phyloP scores from a whole-genome alignment of 2,113 vertebrate genomes.

The Anas platyrhynchos region DNA sequence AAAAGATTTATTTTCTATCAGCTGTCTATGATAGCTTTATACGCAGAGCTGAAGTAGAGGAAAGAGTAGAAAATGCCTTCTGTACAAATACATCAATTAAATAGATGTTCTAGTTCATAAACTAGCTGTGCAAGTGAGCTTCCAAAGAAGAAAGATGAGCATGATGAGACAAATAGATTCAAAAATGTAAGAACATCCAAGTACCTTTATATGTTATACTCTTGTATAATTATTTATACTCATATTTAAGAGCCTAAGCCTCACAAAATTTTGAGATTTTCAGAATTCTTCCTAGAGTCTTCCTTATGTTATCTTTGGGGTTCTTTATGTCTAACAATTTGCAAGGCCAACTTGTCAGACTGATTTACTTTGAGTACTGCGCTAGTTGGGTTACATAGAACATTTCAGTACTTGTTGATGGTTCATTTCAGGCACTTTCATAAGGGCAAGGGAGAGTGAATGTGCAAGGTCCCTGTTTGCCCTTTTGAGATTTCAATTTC shows the following conservation, averaged over 20 bases:
- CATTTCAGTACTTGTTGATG: not conserved
- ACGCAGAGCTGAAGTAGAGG: not conserved
- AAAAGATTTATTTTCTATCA: not conserved
- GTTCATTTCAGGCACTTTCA: not conserved
- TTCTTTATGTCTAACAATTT: not conserved
- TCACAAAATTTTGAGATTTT: not conserved
- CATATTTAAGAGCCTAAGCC: not conserved
- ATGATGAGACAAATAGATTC: not conserved
- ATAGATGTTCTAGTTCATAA: not conserved
- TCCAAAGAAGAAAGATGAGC: not conserved
- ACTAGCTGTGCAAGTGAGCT: not conserved
- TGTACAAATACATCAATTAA: constrained; percentile 14
- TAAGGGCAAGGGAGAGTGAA: not conserved
- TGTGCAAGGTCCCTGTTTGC: not conserved
- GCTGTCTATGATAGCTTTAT: not conserved
- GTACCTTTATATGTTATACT: not conserved
- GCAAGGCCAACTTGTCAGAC: not conserved
- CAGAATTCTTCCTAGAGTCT: not conserved
- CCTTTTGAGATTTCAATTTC: not conserved
- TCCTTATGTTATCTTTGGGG: not conserved
- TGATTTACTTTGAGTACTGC: not conserved
- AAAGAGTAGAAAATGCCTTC: not conserved
- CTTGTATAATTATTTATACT: not conserved
- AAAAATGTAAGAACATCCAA: not conserved
- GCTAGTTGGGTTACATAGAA: not conserved